phyloP scores from a whole-genome alignment of 2,113 vertebrate species.

The Lampris incognitus region DNA sequence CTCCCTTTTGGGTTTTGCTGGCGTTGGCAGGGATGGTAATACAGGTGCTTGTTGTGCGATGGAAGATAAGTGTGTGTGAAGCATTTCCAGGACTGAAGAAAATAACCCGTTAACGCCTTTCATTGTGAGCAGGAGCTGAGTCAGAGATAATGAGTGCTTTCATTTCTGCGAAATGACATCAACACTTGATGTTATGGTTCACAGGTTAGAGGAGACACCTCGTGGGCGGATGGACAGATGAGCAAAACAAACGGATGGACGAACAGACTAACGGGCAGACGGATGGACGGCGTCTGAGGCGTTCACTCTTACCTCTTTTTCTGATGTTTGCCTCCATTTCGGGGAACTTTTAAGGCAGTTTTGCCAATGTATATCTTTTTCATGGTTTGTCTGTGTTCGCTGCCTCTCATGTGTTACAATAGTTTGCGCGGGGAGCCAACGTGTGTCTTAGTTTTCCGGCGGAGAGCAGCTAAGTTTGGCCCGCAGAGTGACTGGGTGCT shows the following conservation, averaged over 20 bases:
- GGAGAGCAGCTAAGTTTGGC: conserved; percentile 67
- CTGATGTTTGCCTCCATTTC: conserved; percentile 83
- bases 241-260: conserved; percentile 54
- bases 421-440: conserved; percentile 61
- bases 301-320: conserved; percentile 84
- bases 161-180: conserved; percentile 61
- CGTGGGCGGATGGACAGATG: conserved; percentile 67
- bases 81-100: conserved; percentile 63
- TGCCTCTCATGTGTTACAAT: conserved; percentile 79
- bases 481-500: conserved; percentile 58
- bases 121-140: conserved; percentile 60
- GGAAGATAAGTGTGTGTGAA: conserved; percentile 57
- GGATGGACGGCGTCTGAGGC: conserved; percentile 44
- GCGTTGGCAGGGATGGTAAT: conserved; percentile 57
- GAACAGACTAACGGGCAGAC: conserved; percentile 60
- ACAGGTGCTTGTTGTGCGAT: conserved; percentile 69
- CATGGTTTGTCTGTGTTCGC: conserved; percentile 83
- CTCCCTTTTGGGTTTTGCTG: conserved; percentile 42
- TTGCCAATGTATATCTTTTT: conserved; percentile 88
- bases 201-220: conserved; percentile 56
- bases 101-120: conserved; percentile 71
- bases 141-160: conserved; percentile 75
- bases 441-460: conserved; percentile 58
- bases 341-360: conserved; percentile 84
- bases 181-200: not conserved